Conservation (phyloP, 1,140 invertebrate species). For the Pseudomyrmex concolor region DNA sequence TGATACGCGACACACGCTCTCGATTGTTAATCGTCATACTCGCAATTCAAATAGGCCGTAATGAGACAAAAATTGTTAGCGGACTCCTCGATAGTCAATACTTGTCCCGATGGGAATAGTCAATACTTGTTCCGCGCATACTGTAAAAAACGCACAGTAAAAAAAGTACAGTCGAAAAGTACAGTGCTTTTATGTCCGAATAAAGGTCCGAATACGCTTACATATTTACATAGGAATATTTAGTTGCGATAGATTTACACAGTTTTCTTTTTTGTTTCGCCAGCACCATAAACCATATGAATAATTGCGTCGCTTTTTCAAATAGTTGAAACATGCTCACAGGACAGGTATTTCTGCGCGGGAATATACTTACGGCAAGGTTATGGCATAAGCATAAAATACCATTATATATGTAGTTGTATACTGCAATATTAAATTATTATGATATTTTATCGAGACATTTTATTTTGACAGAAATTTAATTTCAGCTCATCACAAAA, state of each 20-base stretch:
- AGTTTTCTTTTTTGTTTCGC: no score
- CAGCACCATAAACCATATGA: no score
- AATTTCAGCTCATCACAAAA: background rate
- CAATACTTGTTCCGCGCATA: conserved; percentile 36
- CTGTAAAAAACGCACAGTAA: conserved; percentile 42
- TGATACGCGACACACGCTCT: background rate
- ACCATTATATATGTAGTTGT: no score
- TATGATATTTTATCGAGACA: background rate
- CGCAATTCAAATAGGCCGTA: background rate
- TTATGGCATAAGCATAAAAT: conserved; percentile 24
- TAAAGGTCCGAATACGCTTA: no score
- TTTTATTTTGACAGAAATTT: background rate
- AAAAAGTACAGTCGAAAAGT: conserved; percentile 51
- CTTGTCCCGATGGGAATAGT: background rate
- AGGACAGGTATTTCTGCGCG: no score
- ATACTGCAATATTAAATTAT: background rate
- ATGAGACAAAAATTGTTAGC: background rate
- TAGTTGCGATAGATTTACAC: no score
- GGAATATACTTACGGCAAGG: conserved; percentile 13
- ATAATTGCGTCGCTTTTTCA: no score
- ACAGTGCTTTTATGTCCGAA: no score
- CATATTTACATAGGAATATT: no score
- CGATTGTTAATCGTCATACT: background rate
- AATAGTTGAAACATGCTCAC: no score
- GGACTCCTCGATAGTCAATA: background rate